phyloP scores from a whole-genome alignment of 2,888 invertebrate species.

The Xestia rhomboidea region DNA sequence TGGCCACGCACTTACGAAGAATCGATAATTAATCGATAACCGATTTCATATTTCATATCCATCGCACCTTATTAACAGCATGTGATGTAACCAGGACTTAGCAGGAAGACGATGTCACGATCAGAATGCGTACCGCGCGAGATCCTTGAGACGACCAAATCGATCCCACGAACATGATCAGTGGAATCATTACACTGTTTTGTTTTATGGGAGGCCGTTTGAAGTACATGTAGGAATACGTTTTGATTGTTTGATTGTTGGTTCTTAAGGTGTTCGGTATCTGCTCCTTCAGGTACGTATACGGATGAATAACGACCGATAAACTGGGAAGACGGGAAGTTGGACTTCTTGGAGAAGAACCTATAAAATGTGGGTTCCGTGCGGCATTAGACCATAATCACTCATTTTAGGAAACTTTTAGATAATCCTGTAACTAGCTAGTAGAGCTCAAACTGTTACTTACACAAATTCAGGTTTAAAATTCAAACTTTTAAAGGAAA shows the following conservation, averaged over 20 bases:
- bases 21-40: conserved; percentile 89
- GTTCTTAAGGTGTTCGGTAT: conserved; percentile 69
- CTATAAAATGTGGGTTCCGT: conserved; percentile 11
- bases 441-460: neutral
- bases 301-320: conserved; percentile 30
- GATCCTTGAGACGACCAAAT: conserved; percentile 83
- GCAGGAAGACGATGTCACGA: conserved; percentile 72
- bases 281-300: conserved; percentile 37
- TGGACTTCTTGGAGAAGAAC: conserved; percentile 19
- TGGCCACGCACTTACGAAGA: conserved; percentile 87
- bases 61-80: conserved; percentile 81
- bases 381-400: neutral
- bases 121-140: conserved; percentile 78
- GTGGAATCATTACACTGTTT: conserved; percentile 79
- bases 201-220: conserved; percentile 81
- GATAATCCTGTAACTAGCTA: neutral
- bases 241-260: conserved; percentile 83
- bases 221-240: conserved; percentile 76
- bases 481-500: neutral
- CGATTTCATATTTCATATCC: conserved; percentile 89
- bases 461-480: neutral
- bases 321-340: conserved; percentile 22
- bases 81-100: conserved; percentile 87
- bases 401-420: neutral
- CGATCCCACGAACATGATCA: conserved; percentile 77